phyloP scores from a whole-genome alignment of 2,113 vertebrate species.

The Barnardius zonarius region DNA sequence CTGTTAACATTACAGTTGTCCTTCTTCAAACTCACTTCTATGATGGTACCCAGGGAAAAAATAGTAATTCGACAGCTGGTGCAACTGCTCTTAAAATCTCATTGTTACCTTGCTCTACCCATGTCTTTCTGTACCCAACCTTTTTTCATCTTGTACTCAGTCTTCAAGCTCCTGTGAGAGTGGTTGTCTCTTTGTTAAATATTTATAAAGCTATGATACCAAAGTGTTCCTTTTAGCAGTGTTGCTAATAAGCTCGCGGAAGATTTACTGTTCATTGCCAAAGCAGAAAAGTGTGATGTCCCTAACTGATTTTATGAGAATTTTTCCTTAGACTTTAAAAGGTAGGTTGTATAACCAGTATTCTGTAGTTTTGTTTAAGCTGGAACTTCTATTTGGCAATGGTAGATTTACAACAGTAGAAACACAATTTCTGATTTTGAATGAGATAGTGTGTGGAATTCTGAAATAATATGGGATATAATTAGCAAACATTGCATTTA shows the following conservation, averaged over 20 bases:
- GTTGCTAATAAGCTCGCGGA: not conserved
- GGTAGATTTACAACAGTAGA: not conserved
- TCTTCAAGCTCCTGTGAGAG: not conserved
- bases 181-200: not conserved
- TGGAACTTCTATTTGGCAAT: not conserved
- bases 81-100: not conserved
- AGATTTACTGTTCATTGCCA: not conserved
- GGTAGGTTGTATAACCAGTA: not conserved
- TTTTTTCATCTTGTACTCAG: not conserved
- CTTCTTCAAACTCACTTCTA: not conserved
- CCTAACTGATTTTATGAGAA: not conserved
- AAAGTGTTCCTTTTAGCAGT: not conserved
- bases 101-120: not conserved
- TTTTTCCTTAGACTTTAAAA: not conserved
- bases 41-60: not conserved
- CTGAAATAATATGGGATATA: not conserved
- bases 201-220: not conserved
- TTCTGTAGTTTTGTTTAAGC: not conserved
- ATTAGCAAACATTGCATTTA: not conserved
- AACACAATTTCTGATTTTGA: not conserved
- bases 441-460: not conserved
- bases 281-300: not conserved
- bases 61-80: not conserved
- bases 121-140: not conserved
- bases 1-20: not conserved